Conservation (phyloP, 1,140 invertebrate species). For the Drosophila azteca region DNA sequence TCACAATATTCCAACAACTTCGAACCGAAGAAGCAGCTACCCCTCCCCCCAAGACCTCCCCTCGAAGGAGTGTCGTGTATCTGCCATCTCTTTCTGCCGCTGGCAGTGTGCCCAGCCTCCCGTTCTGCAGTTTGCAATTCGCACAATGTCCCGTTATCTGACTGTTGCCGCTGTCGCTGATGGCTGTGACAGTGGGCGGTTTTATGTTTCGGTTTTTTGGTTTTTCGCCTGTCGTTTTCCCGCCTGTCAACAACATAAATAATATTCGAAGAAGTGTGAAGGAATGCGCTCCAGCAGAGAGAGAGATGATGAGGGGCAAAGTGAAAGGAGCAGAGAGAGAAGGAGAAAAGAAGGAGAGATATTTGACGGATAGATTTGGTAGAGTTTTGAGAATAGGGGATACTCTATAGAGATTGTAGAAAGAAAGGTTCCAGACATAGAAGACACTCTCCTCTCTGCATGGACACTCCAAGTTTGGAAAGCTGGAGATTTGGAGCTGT, state of each 20-base stretch:
- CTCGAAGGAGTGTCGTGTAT: constrained; percentile 2
- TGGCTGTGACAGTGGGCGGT: constrained; percentile 60
- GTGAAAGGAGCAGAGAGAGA: too few species aligned
- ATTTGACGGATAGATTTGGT: too few species aligned
- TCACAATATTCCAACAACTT: constrained; percentile 34
- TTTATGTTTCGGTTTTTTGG: constrained; percentile 72
- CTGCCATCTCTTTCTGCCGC: constrained; percentile 15
- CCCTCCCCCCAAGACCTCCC: not conserved
- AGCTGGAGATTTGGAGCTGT: too few species aligned
- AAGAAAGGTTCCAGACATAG: too few species aligned
- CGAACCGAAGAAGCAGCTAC: constrained; percentile 1
- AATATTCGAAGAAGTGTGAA: constrained; percentile 70
- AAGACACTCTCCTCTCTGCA: too few species aligned
- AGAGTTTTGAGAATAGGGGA: too few species aligned
- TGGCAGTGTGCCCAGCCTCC: constrained; percentile 26
- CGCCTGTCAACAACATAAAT: constrained; percentile 76
- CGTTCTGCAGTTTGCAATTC: constrained; percentile 57
- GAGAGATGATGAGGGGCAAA: not conserved
- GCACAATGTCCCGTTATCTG: constrained; percentile 71
- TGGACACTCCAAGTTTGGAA: too few species aligned
- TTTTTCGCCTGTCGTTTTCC: constrained; percentile 40
- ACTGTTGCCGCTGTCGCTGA: constrained; percentile 8
- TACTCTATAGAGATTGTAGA: too few species aligned
- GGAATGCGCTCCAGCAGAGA: constrained; percentile 44
- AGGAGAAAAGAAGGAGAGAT: too few species aligned